phyloP scores from a whole-genome alignment of 1,140 invertebrate genomes.

The Pachypeltis micranthus region DNA sequence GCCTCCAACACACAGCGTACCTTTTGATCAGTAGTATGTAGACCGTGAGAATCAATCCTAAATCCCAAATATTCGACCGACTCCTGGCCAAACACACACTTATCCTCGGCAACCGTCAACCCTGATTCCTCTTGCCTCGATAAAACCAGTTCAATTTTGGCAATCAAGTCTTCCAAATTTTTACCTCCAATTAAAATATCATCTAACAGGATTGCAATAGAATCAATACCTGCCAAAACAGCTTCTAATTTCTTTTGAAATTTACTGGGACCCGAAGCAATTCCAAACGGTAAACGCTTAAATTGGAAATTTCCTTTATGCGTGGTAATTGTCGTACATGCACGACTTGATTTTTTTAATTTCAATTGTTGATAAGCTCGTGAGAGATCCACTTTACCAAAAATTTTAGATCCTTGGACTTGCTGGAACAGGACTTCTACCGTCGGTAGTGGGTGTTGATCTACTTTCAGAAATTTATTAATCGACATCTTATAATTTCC shows the following conservation, averaged over 20 bases:
- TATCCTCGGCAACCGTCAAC: not conserved
- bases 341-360: too few species aligned
- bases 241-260: not conserved
- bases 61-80: constrained; percentile 11
- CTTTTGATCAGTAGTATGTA: too few species aligned
- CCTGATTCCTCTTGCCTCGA: constrained; percentile 12
- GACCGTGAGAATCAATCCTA: not conserved
- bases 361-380: too few species aligned
- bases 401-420: too few species aligned
- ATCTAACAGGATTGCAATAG: not conserved
- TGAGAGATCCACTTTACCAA: too few species aligned
- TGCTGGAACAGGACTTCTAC: too few species aligned
- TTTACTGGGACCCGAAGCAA: not conserved
- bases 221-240: constrained; percentile 8
- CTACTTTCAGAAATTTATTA: too few species aligned
- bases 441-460: too few species aligned
- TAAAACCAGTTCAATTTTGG: not conserved
- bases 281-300: not conserved
- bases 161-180: not conserved
- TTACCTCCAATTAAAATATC: constrained; percentile 11
- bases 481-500: too few species aligned
- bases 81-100: not conserved
- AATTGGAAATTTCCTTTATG: too few species aligned
- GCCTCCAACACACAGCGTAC: too few species aligned
- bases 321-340: too few species aligned